Evolutionary conservation across 2,888 invertebrate species (phyloP).

Genomic region (Helicoverpa assulta): DNA sequence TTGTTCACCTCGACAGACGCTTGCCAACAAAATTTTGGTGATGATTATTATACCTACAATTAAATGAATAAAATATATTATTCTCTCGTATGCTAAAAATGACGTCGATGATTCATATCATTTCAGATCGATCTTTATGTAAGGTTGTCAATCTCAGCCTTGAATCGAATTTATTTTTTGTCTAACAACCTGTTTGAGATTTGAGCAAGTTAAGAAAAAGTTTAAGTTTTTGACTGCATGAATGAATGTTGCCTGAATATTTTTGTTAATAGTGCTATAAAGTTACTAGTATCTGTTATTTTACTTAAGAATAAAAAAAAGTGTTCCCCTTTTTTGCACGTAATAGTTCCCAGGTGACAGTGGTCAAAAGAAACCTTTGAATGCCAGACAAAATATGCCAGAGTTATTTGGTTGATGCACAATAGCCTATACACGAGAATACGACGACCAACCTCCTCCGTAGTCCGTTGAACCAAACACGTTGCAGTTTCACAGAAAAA

Average conservation of each 20-base stretch:
- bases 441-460: constrained; percentile 87
- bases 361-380: constrained; percentile 28
- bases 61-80: neutral
- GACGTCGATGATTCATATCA: neutral
- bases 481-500: constrained; percentile 88
- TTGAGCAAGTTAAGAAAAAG: neutral
- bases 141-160: neutral
- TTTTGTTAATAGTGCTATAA: neutral
- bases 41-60: constrained; percentile 54
- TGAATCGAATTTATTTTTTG: neutral
- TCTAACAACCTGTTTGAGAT: neutral
- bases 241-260: constrained; percentile 21
- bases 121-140: neutral
- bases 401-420: constrained; percentile 81
- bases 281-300: neutral
- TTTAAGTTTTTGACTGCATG: neutral
- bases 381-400: constrained; percentile 72
- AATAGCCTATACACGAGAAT: constrained; percentile 82
- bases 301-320: neutral
- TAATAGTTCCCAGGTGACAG: neutral
- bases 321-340: neutral
- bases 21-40: constrained; percentile 38
- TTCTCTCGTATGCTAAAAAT: neutral
- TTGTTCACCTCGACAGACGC: constrained; percentile 82
- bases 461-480: constrained; percentile 90